Conservation (phyloP, 2,797 vertebrate genomes). For the Lemur catta region DNA sequence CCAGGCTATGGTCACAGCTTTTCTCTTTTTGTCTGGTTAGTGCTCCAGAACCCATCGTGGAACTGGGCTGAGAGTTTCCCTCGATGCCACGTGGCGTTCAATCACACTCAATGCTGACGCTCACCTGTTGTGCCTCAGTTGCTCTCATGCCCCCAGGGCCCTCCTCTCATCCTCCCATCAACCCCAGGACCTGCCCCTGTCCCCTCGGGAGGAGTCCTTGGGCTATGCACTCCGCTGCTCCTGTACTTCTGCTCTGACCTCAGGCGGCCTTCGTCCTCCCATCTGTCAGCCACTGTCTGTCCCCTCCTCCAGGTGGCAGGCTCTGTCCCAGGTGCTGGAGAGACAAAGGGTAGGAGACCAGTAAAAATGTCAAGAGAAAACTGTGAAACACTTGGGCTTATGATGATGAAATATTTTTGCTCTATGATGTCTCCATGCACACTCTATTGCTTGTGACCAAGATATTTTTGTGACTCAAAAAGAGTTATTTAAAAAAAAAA, state of each 20-base stretch:
- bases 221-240: background rate
- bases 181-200: background rate
- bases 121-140: background rate
- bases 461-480: slow-evolving; percentile 1
- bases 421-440: background rate
- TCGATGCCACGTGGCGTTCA: background rate
- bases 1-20: background rate
- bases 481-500: background rate
- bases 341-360: background rate
- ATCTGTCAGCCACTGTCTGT: background rate
- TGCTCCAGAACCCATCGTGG: background rate
- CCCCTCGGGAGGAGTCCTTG: fast-evolving
- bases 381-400: background rate
- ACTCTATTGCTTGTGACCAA: background rate
- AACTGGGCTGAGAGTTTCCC: background rate
- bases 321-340: background rate
- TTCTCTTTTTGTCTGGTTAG: background rate
- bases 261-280: background rate
- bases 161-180: background rate
- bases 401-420: background rate
- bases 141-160: fast-evolving
- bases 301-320: background rate
- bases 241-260: background rate
- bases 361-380: background rate
- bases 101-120: background rate